A percentile compares a stretch with the other conserved stretches of the same genome.
Evolutionary conservation across 1,140 invertebrate species (phyloP).

Genomic region (Macrocentrus cingulum): DNA sequence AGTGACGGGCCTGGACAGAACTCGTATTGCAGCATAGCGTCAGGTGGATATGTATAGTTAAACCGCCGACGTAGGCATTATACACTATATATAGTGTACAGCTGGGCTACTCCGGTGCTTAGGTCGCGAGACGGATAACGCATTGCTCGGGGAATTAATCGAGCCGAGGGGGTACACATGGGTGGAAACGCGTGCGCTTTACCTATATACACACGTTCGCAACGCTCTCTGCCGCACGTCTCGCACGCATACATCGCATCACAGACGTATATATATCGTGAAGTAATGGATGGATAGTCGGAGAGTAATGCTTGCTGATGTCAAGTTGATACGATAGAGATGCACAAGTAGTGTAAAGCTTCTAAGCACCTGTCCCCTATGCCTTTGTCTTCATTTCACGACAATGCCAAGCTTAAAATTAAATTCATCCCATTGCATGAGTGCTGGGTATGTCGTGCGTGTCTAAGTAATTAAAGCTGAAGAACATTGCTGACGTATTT

Average conservation of each 20-base stretch:
- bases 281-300: background rate
- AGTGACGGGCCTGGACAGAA: background rate
- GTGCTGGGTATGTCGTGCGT: no score
- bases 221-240: no score
- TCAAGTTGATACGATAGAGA: background rate
- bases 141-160: conserved; percentile 47
- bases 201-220: no score
- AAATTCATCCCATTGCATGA: no score
- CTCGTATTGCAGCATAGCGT: no score
- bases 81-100: no score
- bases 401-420: no score
- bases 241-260: no score
- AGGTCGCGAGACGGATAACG: conserved; percentile 17
- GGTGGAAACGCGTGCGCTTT: background rate
- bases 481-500: no score
- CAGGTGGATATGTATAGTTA: background rate
- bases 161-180: conserved; percentile 20
- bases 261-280: no score
- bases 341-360: background rate
- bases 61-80: background rate
- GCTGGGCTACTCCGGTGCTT: background rate
- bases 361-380: background rate
- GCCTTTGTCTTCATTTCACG: background rate
- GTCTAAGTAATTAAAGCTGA: no score
- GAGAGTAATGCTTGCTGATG: background rate